These are phyloP conservation scores for Sialis lutaria DNA, from an alignment of 2,888 invertebrate genomes.

Conservation along the genomic window DNA sequence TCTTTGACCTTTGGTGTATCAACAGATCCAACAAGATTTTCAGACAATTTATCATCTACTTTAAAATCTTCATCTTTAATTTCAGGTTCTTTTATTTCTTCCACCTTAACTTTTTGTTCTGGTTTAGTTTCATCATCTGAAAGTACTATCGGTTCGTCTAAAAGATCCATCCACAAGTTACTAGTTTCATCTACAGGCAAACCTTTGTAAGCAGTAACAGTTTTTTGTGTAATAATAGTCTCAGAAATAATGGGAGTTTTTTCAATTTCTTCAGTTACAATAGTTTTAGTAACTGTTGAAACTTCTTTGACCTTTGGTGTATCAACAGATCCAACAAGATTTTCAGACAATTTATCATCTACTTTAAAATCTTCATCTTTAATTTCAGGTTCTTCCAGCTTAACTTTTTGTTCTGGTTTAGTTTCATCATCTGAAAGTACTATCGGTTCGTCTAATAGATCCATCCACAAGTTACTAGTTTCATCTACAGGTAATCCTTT, in stretches of 20 bases:
- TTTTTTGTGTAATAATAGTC: not conserved
- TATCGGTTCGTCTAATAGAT: constrained; percentile 10
- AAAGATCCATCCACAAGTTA: constrained; percentile 12
- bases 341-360: too few species aligned
- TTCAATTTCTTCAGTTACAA: not conserved
- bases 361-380: too few species aligned
- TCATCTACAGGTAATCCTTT: constrained; percentile 15
- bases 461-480: constrained; percentile 4
- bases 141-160: constrained; percentile 16
- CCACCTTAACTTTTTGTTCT: constrained; percentile 1
- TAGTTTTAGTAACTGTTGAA: not conserved
- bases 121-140: constrained; percentile 13
- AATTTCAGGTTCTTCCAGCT: not conserved
- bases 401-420: not conserved
- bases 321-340: too few species aligned
- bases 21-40: too few species aligned
- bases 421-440: constrained; percentile 15
- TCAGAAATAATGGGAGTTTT: not conserved
- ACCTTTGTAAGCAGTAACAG: constrained; percentile 11
- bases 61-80: not conserved
- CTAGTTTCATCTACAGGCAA: constrained; percentile 12
- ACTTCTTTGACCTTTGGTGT: too few species aligned
- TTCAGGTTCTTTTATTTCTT: not conserved
- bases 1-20: too few species aligned
- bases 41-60: too few species aligned